phyloP scores from a whole-genome alignment of 92 coral and sea anemone genomes.

The Zoanthus sociatus region DNA sequence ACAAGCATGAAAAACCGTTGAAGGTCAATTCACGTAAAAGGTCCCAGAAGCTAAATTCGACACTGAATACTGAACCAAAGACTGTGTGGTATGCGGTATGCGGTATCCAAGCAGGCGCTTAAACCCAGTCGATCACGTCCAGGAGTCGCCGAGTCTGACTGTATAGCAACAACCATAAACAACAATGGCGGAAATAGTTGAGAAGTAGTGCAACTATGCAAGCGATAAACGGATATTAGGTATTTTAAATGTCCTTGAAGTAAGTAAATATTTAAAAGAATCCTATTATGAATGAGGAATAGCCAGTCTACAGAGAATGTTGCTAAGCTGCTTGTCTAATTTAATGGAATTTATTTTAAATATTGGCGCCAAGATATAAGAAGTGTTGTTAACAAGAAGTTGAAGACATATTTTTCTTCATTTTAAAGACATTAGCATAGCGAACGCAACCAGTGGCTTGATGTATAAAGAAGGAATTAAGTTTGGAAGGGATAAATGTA shows the following conservation, averaged over 20 bases:
- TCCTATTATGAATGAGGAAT: neutral
- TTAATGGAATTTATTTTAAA: conserved; percentile 1
- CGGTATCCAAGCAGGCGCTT: neutral
- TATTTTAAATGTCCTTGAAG: neutral
- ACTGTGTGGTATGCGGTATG: too few relatives aligned
- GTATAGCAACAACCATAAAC: conserved; percentile 38
- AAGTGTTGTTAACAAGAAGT: neutral
- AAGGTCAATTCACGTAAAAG: too few relatives aligned
- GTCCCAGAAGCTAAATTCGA: too few relatives aligned
- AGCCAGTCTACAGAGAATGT: neutral
- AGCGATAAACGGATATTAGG: neutral
- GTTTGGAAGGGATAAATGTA: neutral
- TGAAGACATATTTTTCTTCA: neutral
- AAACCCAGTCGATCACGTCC: neutral
- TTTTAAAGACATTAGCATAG: too few relatives aligned
- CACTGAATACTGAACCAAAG: too few relatives aligned
- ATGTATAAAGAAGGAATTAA: too few relatives aligned
- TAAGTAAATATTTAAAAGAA: conserved; percentile 12
- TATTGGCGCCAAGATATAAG: conserved; percentile 29
- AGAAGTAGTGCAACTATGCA: too few relatives aligned
- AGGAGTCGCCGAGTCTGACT: neutral
- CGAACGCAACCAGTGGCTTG: too few relatives aligned
- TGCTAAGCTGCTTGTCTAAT: neutral
- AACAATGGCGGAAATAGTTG: conserved; percentile 33
- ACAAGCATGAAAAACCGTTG: too few relatives aligned